Percentiles rank a stretch among this genome's conserved stretches.
Conservation (phyloP, 92 coral and sea anemone genomes). For the Epizoanthus stellaris region DNA sequence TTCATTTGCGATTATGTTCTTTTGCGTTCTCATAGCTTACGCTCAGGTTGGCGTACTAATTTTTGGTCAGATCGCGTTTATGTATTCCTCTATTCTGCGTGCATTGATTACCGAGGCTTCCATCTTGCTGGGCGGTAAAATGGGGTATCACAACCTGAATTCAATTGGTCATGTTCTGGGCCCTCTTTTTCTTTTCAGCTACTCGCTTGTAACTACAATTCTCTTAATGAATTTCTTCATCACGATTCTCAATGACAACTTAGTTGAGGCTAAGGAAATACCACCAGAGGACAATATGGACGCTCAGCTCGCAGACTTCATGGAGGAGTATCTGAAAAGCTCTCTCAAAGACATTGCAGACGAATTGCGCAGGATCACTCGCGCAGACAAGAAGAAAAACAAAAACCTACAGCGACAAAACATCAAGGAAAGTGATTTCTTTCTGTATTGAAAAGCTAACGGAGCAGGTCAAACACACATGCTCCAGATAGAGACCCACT, state of each 20-base stretch:
- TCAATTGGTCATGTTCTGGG: slow-evolving; percentile 31
- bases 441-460: slow-evolving; percentile 4
- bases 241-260: slow-evolving; percentile 21
- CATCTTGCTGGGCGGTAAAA: slow-evolving; percentile 30
- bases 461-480: no score
- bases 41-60: slow-evolving; percentile 34
- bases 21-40: slow-evolving; percentile 25
- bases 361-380: not conserved
- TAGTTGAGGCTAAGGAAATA: slow-evolving; percentile 25
- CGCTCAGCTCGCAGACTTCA: slow-evolving; percentile 33
- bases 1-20: slow-evolving; percentile 22
- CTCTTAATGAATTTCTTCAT: slow-evolving; percentile 35
- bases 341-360: slow-evolving; percentile 7
- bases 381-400: not conserved
- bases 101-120: slow-evolving; percentile 8
- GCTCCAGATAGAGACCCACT: no score
- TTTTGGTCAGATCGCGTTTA: slow-evolving; percentile 25
- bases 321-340: slow-evolving; percentile 7
- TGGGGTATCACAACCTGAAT: slow-evolving; percentile 24
- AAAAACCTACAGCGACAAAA: not conserved
- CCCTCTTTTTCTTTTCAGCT: slow-evolving; percentile 18
- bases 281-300: slow-evolving; percentile 1
- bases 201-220: slow-evolving; percentile 21
- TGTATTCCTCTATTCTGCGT: slow-evolving; percentile 4
- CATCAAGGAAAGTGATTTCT: slow-evolving; percentile 14